A percentile compares a stretch with the other conserved stretches of the same genome.
These are phyloP conservation scores for Podiceps cristatus DNA, from an alignment of 2,113 vertebrate genomes.

Conservation along the genomic window DNA sequence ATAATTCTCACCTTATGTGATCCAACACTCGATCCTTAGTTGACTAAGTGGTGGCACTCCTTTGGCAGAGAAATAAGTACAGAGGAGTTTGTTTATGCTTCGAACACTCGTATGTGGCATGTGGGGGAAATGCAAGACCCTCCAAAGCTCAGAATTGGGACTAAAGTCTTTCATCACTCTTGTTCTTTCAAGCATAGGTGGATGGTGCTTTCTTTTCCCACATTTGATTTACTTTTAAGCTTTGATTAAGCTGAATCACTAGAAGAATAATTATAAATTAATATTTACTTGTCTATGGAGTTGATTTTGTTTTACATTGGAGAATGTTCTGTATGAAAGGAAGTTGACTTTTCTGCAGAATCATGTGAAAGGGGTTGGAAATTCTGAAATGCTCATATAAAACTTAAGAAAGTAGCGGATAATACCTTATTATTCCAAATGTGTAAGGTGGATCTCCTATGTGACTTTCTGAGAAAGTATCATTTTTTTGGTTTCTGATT, in stretches of 20 bases:
- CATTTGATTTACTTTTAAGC: neutral
- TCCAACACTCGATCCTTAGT: neutral
- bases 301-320: neutral
- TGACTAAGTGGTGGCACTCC: neutral
- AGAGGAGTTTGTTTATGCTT: neutral
- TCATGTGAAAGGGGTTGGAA: neutral
- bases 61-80: neutral
- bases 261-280: neutral
- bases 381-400: neutral
- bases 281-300: neutral
- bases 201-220: neutral
- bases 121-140: neutral
- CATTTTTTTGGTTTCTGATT: neutral
- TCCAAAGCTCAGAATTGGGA: neutral
- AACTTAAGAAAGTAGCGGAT: neutral
- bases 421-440: neutral
- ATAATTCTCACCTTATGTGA: rapidly evolving
- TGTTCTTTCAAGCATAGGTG: neutral
- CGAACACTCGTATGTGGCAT: neutral
- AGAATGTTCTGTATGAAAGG: neutral
- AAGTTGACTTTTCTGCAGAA: neutral
- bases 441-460: neutral
- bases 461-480: neutral
- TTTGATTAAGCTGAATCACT: neutral
- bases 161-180: neutral